Base-by-base conservation (phyloP, 2,797 vertebrate species). In the Periparus ater region DNA sequence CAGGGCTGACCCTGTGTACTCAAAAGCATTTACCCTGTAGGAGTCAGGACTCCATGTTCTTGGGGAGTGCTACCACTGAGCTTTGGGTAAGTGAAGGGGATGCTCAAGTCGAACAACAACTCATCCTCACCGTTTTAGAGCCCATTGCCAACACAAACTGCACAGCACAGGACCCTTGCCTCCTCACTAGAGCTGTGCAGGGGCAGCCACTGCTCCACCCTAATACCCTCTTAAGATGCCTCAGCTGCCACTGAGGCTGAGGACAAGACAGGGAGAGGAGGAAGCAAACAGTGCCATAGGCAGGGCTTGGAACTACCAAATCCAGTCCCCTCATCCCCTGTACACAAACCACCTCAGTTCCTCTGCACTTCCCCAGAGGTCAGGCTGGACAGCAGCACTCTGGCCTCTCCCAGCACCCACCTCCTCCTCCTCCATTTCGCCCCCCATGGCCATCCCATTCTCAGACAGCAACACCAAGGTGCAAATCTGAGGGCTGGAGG, bases 381-480 rank as follows among this genome's bases (percentile, higher is more conserved):
- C 3, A 0, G 68, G 54, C 55, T 76, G 55, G 18, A 22, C 80
- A 13, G 2, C 76, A 48, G 34, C 47, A 47, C 32, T 51, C 61
- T 18, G 5, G 21, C 21, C 29, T 36, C 8, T 18, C 16, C 32
- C 42, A 76, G n/a, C n/a, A 82, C 20, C 13, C 20, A 17, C 22
- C 26, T 58, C 65, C 68, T 58, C 65, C 68, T 55, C 16, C 27
- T 25, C 57, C 4, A 5, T 18, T 29, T 45, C 5, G 8, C 14
- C n/a, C 23, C 7, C 53, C 7, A 0, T 0, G 11, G 53, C 32
- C 11, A 32, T 23, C 34, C 16, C 1, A 0, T 20, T 36, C 21
- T 17, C 0, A 0, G 53, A 54, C 34, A 5, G 50, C 0, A 0
- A 36, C 1, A 2, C 27, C 4, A 0, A 72, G 7, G 8, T 19